phyloP scores from a whole-genome alignment of 2,113 vertebrate species.

The western clawed frog (Xenopus tropicalis) region UCB_Xtro_10.0 CM004450.2:70270501-70271000 shows the following conservation, averaged over 20 bases:
- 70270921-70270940: no score
- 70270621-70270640: conserved; percentile 64
- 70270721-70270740: conserved; percentile 58
- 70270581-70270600: conserved; percentile 40
- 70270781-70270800: conserved; percentile 83
- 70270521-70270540: conserved; percentile 41
- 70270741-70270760: conserved; percentile 87
- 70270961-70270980: no score
- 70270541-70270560: conserved; percentile 23
- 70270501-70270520: conserved; percentile 59
- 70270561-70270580: conserved; percentile 30
- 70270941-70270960: no score
- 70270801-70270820: conserved; percentile 86
- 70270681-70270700: conserved; percentile 80
- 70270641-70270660: conserved; percentile 71
- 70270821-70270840: conserved; percentile 77
- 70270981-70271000: no score
- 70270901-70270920: no score
- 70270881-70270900: background rate
- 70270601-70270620: conserved; percentile 75
- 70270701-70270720: conserved; percentile 82
- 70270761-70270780: conserved; percentile 85
- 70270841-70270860: background rate
- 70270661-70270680: conserved; percentile 74
- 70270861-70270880: background rate